A percentile compares a stretch with the other conserved stretches of the same genome.
These are phyloP conservation scores for Campoletis raptor DNA, from an alignment of 2,888 invertebrate genomes.

Conservation along the genomic window DNA sequence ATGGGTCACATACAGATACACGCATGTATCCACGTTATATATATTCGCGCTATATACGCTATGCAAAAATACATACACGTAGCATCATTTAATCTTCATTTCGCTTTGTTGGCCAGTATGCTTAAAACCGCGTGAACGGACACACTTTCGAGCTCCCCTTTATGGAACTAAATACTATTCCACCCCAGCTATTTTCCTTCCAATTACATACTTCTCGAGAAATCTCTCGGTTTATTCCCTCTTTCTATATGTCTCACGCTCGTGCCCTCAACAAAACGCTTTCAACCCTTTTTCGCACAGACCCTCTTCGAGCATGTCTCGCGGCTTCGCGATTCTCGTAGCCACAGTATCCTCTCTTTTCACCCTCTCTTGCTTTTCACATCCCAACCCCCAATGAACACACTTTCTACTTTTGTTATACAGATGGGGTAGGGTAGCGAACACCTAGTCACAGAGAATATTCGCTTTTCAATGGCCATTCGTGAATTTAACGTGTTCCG, in stretches of 20 bases:
- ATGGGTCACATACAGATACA: slow-evolving; percentile 6
- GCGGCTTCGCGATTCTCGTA: not conserved
- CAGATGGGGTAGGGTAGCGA: slow-evolving; percentile 7
- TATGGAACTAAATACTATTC: slow-evolving; percentile 58
- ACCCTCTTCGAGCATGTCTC: slow-evolving; percentile 1
- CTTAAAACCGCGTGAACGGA: slow-evolving; percentile 58
- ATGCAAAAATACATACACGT: slow-evolving; percentile 28
- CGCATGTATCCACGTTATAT: not conserved
- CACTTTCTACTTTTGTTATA: slow-evolving; percentile 58
- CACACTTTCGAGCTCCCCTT: slow-evolving; percentile 51
- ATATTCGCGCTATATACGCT: too few relatives aligned
- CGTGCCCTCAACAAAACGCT: slow-evolving; percentile 29
- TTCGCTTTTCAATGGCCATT: slow-evolving; percentile 61
- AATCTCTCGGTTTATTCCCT: slow-evolving; percentile 24
- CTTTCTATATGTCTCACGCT: slow-evolving; percentile 3
- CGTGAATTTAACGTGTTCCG: slow-evolving; percentile 55
- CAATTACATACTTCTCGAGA: slow-evolving; percentile 62
- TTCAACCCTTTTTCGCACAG: slow-evolving; percentile 32
- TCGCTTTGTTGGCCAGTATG: slow-evolving; percentile 57
- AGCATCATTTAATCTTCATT: slow-evolving; percentile 64
- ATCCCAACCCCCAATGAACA: slow-evolving; percentile 13
- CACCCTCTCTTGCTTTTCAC: slow-evolving; percentile 4
- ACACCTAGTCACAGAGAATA: slow-evolving; percentile 48
- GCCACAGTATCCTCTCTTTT: slow-evolving; percentile 19
- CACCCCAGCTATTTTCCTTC: slow-evolving; percentile 55